phyloP scores from a whole-genome alignment of 2,888 invertebrate genomes.

The Latrodectus hesperus region DNA sequence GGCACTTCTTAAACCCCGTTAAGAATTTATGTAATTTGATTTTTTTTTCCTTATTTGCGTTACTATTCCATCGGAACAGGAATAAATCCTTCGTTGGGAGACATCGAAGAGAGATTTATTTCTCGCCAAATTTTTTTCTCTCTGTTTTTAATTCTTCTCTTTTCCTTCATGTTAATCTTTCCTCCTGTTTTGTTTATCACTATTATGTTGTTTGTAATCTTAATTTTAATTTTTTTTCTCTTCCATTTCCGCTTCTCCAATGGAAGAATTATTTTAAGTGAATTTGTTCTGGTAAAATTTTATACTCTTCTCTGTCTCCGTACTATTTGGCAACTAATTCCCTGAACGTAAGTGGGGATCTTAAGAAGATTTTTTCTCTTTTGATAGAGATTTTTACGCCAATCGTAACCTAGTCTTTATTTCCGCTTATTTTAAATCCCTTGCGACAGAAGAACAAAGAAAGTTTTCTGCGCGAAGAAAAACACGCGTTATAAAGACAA shows the following conservation, averaged over 20 bases:
- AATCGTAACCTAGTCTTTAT: neutral
- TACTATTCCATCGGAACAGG: conserved; percentile 35
- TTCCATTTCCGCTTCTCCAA: neutral
- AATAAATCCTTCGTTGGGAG: conserved; percentile 59
- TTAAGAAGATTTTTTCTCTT: neutral
- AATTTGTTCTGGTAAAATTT: neutral
- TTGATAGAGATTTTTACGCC: neutral
- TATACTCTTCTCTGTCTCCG: conserved; percentile 2
- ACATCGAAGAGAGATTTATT: neutral
- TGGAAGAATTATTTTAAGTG: conserved; percentile 27
- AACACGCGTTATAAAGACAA: neutral
- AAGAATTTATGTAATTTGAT: conserved; percentile 59
- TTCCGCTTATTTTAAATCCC: neutral
- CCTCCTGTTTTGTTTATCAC: conserved; percentile 4
- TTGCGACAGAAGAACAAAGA: neutral
- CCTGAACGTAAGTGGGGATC: neutral
- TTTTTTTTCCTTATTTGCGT: conserved; percentile 34
- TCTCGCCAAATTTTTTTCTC: neutral
- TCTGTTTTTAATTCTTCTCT: conserved; percentile 2
- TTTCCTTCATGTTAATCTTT: too few relatives aligned
- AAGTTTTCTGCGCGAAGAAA: neutral
- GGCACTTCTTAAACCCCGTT: conserved; percentile 57
- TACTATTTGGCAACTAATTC: neutral
- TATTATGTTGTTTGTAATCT: conserved; percentile 64
- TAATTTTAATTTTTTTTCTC: conserved; percentile 54